Conservation (phyloP, 2,797 vertebrate genomes). For the Cynopterus sphinx region DNA sequence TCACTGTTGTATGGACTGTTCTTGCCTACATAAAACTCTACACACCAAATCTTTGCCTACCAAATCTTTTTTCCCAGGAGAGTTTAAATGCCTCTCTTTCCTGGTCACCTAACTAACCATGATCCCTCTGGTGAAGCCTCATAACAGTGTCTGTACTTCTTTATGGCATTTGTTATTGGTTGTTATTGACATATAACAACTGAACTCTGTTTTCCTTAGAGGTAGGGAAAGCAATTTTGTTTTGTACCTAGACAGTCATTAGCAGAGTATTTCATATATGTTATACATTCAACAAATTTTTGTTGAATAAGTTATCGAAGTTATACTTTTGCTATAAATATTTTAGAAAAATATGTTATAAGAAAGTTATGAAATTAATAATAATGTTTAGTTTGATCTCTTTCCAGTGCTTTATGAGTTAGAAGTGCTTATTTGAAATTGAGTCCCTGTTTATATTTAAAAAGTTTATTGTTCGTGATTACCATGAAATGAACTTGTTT, state of each 20-base stretch:
- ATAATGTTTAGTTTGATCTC: neutral
- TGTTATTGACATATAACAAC: neutral
- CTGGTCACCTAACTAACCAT: neutral
- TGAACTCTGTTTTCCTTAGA: neutral
- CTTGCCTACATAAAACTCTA: neutral
- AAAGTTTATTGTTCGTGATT: slow-evolving; percentile 22
- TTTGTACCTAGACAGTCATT: neutral
- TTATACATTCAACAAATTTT: neutral
- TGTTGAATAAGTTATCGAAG: slow-evolving; percentile 34
- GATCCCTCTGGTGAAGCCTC: neutral
- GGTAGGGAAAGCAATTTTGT: neutral
- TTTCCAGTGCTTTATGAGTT: slow-evolving; percentile 4
- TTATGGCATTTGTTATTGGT: neutral
- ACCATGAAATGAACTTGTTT: slow-evolving; percentile 4
- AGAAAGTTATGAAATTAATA: slow-evolving; percentile 10
- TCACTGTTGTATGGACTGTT: neutral
- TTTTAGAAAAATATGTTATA: slow-evolving; percentile 30
- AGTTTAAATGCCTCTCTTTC: neutral
- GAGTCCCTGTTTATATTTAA: slow-evolving; percentile 32
- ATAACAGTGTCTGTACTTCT: neutral
- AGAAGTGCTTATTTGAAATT: slow-evolving; percentile 54
- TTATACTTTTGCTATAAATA: slow-evolving; percentile 10
- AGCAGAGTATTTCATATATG: neutral
- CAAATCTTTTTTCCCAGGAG: neutral
- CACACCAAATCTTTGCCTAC: neutral